A percentile compares a stretch with the other conserved stretches of the same genome.
Conservation (phyloP, 2,888 invertebrate genomes). For the Podabrus alpinus region DNA sequence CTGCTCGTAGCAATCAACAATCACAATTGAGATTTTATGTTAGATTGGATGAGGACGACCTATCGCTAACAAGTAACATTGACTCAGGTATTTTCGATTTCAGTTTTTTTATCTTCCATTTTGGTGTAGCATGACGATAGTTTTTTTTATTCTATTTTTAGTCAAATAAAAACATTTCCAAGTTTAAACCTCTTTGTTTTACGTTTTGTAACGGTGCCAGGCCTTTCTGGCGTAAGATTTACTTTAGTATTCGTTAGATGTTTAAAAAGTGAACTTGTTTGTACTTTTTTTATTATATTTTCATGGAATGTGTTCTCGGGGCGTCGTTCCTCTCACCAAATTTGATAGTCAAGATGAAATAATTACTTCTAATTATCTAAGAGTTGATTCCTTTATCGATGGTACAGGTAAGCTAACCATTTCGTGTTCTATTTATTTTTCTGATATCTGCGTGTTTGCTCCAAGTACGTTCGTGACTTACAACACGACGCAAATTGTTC, state of each 20-base stretch:
- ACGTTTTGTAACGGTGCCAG: slow-evolving; percentile 25
- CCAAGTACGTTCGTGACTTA: neutral
- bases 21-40: neutral
- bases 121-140: neutral
- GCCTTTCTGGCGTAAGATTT: slow-evolving; percentile 19
- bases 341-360: slow-evolving; percentile 38
- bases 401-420: slow-evolving; percentile 32
- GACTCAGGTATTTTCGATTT: neutral
- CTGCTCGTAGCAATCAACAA: neutral
- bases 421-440: neutral
- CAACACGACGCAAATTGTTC: neutral
- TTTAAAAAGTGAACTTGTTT: slow-evolving; percentile 18
- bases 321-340: slow-evolving; percentile 41
- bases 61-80: neutral
- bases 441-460: neutral
- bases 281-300: neutral
- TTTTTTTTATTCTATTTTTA: neutral
- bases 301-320: slow-evolving; percentile 48
- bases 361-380: slow-evolving; percentile 44
- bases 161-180: neutral
- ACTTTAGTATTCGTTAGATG: slow-evolving; percentile 10
- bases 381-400: slow-evolving; percentile 50
- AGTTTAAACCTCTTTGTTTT: slow-evolving; percentile 14
- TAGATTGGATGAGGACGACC: neutral
- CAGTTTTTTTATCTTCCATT: neutral